A percentile compares a stretch with the other conserved stretches of the same genome.
Evolutionary conservation across 2,113 vertebrate species (phyloP).

Genomic region (Pangasianodon gigas): DNA sequence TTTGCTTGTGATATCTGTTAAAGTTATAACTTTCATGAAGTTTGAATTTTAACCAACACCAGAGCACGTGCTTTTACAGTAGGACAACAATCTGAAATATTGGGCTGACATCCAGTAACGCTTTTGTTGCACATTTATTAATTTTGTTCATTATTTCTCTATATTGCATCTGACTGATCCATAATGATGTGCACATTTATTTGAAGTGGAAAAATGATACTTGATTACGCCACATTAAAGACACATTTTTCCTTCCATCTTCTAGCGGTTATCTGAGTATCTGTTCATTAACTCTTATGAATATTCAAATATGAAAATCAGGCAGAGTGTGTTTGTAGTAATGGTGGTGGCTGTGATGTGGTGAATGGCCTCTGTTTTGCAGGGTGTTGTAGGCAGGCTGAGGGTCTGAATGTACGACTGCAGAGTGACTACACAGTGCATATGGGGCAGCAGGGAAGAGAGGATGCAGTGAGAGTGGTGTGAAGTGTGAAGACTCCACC

Average conservation of each 20-base stretch:
- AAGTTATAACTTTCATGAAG: background rate
- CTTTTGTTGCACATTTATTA: background rate
- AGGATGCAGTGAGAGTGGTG: background rate
- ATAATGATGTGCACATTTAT: background rate
- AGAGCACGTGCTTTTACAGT: background rate
- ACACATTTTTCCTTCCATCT: background rate
- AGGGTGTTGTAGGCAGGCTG: background rate
- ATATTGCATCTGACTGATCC: background rate
- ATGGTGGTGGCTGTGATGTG: background rate
- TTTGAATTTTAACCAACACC: background rate
- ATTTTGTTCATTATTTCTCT: background rate
- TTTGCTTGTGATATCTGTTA: background rate
- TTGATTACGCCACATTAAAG: background rate
- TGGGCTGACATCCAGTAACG: background rate
- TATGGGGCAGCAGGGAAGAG: background rate
- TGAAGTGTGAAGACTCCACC: background rate
- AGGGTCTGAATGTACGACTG: background rate
- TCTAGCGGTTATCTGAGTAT: background rate
- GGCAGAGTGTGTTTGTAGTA: background rate
- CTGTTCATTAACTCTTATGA: background rate
- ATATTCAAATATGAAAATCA: background rate
- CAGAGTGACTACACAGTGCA: background rate
- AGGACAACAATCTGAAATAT: background rate
- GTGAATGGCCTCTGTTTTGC: background rate
- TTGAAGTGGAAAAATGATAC: background rate